Evolutionary conservation across 2,113 vertebrate genomes (phyloP).

Genomic region (Romanogobio albipinnatus): DNA sequence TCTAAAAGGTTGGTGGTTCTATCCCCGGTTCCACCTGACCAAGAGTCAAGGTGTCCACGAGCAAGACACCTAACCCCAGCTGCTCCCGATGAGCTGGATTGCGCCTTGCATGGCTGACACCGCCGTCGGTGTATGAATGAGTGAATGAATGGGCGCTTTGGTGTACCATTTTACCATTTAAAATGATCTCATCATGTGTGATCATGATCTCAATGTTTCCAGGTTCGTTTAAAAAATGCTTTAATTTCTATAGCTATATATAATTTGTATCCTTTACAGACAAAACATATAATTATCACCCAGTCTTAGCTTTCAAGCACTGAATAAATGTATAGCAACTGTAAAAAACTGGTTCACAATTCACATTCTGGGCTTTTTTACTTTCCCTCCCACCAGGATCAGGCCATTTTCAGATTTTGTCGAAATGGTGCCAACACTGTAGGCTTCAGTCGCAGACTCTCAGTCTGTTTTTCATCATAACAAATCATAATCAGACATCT

Average conservation of each 20-base stretch:
- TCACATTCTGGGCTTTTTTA: conserved; percentile 6
- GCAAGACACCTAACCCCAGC: too few relatives aligned
- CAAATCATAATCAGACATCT: neutral
- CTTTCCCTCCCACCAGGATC: neutral
- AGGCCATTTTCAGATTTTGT: conserved; percentile 5
- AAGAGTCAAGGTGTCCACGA: too few relatives aligned
- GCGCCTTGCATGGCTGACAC: too few relatives aligned
- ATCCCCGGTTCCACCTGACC: too few relatives aligned
- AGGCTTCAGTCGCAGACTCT: neutral
- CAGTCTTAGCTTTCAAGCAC: neutral
- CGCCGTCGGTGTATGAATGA: too few relatives aligned
- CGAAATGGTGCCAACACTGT: neutral
- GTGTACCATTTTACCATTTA: too few relatives aligned
- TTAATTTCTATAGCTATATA: neutral
- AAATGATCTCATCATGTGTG: too few relatives aligned
- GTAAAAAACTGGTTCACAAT: conserved; percentile 12
- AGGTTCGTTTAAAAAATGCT: neutral
- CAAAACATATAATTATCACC: neutral
- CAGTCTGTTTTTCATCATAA: conserved; percentile 11
- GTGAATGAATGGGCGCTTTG: too few relatives aligned
- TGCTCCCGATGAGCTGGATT: too few relatives aligned
- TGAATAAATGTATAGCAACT: conserved; percentile 28
- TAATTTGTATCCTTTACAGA: neutral
- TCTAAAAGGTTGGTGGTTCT: too few relatives aligned
- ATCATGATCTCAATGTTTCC: too few relatives aligned